These are phyloP conservation scores for Fragum fragum DNA, from an alignment of 2,888 invertebrate genomes.

Conservation along the genomic window DNA sequence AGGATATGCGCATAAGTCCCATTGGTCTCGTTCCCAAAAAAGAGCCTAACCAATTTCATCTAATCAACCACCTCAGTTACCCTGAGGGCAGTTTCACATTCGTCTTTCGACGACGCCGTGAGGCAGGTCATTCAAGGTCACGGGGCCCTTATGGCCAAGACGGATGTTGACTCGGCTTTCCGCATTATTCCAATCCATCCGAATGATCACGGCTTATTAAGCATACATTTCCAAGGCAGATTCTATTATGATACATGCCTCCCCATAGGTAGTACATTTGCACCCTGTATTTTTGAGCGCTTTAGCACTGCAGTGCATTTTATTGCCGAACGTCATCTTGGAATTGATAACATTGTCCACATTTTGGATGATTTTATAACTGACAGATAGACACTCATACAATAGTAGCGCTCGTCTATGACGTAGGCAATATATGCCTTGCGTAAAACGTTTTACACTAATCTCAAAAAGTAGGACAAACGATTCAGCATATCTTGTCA, in stretches of 20 bases:
- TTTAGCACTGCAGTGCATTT: conserved; percentile 45
- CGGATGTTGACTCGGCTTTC: conserved; percentile 59
- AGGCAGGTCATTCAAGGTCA: conserved; percentile 19
- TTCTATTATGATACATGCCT: conserved; percentile 56
- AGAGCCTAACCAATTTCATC: conserved; percentile 36
- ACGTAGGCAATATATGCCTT: no score
- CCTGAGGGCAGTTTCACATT: neutral
- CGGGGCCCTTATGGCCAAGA: conserved; percentile 41
- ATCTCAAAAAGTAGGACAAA: no score
- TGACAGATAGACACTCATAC: no score
- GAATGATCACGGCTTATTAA: conserved; percentile 53
- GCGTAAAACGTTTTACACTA: no score
- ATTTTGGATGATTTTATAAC: neutral
- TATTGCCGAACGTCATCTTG: neutral
- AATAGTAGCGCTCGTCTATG: no score
- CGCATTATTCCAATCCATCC: conserved; percentile 54
- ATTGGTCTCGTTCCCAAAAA: conserved; percentile 46
- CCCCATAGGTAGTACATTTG: conserved; percentile 55
- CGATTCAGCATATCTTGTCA: no score
- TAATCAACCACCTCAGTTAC: conserved; percentile 50
- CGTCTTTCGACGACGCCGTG: conserved; percentile 16
- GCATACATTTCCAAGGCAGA: conserved; percentile 34
- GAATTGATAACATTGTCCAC: neutral
- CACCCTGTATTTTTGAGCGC: conserved; percentile 60
- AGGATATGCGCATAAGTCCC: neutral